Evolutionary conservation across 2,797 vertebrate species (phyloP).

Genomic region (Australoheros facetus): DNA sequence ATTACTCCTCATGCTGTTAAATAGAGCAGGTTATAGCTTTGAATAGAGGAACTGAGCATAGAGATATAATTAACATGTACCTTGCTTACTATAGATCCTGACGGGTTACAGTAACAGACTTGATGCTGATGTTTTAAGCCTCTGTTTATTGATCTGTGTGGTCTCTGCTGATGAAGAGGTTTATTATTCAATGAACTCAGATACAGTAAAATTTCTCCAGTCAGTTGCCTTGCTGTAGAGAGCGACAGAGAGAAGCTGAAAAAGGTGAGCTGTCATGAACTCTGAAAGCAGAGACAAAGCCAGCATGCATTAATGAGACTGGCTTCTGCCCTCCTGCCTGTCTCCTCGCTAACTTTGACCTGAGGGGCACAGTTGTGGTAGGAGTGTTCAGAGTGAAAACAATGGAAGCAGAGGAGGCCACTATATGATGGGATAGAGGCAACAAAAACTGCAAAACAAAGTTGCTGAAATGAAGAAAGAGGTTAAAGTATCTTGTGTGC

Average conservation of each 20-base stretch:
- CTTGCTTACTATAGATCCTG: neutral
- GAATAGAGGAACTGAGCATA: neutral
- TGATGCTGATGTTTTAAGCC: neutral
- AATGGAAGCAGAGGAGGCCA: neutral
- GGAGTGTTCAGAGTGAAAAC: neutral
- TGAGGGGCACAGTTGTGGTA: neutral
- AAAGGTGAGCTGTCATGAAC: neutral
- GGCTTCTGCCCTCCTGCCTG: neutral
- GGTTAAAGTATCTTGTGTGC: neutral
- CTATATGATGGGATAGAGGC: neutral
- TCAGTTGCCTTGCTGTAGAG: neutral
- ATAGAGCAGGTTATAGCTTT: neutral
- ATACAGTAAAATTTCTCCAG: neutral
- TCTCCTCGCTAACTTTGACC: neutral
- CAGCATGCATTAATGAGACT: neutral
- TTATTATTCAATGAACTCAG: neutral
- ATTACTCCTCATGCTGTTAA: neutral
- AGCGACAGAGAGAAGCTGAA: neutral
- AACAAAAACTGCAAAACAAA: neutral
- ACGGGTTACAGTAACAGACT: neutral
- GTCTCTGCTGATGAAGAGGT: neutral
- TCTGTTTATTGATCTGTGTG: neutral
- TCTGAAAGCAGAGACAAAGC: slow-evolving; percentile 2
- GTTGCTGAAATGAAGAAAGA: neutral
- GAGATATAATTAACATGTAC: neutral